These are phyloP conservation scores for Diaperis boleti DNA, from an alignment of 2,888 invertebrate species.

Conservation along the genomic window DNA sequence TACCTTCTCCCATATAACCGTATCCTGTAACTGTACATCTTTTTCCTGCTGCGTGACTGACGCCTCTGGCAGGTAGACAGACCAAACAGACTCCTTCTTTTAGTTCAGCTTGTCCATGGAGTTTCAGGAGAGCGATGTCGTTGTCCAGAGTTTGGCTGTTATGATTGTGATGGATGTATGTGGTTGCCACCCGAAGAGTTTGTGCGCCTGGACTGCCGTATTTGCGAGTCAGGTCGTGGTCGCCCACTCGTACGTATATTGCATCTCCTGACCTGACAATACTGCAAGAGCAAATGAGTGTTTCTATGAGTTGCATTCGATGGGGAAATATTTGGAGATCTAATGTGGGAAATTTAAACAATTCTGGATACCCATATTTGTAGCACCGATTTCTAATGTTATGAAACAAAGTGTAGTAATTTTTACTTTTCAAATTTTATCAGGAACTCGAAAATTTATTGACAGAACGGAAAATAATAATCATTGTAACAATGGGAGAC, in stretches of 20 bases:
- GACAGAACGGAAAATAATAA: no score
- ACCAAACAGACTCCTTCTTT: slow-evolving; percentile 89
- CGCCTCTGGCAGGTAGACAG: slow-evolving; percentile 89
- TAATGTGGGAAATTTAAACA: no score
- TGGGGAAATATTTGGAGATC: no score
- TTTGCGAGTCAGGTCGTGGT: slow-evolving; percentile 90
- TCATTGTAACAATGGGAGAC: no score
- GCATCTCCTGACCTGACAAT: slow-evolving; percentile 95
- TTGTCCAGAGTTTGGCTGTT: slow-evolving; percentile 95
- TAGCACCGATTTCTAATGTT: no score
- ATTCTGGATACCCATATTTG: no score
- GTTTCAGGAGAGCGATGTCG: slow-evolving; percentile 91
- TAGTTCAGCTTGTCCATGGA: slow-evolving; percentile 89
- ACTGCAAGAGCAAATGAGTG: slow-evolving; percentile 65
- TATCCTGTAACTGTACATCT: slow-evolving; percentile 94
- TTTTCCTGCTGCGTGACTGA: slow-evolving; percentile 89
- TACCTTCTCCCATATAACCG: slow-evolving; percentile 95
- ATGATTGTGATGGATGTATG: slow-evolving; percentile 96
- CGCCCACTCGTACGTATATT: slow-evolving; percentile 92
- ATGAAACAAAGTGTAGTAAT: no score
- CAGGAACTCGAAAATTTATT: no score
- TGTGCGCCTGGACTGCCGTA: slow-evolving; percentile 93
- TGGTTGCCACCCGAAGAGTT: slow-evolving; percentile 90
- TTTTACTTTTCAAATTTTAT: no score
- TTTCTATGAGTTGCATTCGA: no score